Evolutionary conservation across 2,113 vertebrate genomes (phyloP).

Genomic region (Corydoras sp.): DNA sequence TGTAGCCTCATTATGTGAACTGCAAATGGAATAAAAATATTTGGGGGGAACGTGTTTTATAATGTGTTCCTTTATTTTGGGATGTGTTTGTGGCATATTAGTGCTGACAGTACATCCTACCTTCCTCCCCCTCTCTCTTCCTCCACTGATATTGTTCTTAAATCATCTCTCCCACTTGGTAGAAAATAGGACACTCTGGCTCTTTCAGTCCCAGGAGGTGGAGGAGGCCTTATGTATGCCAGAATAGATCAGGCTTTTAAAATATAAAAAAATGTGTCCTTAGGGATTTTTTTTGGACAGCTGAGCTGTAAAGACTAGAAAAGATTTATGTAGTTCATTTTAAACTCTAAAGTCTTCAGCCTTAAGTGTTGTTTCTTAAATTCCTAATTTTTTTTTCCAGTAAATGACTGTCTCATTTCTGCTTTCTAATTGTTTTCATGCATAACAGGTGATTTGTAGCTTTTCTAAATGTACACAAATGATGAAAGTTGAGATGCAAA

Average conservation of each 20-base stretch:
- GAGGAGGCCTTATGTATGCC: slow-evolving; percentile 38
- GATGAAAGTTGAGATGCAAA: no score
- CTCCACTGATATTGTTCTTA: slow-evolving; percentile 31
- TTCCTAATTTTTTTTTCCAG: no score
- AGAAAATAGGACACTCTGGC: slow-evolving; percentile 52
- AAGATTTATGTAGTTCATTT: slow-evolving; percentile 8
- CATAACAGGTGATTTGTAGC: no score
- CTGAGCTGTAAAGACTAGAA: slow-evolving; percentile 35
- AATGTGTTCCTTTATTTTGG: not conserved
- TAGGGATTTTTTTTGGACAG: slow-evolving; percentile 33
- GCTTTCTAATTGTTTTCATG: no score
- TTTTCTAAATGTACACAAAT: no score
- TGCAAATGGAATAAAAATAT: no score
- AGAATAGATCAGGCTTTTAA: slow-evolving; percentile 52
- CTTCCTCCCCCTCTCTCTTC: slow-evolving; percentile 1
- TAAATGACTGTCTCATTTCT: no score
- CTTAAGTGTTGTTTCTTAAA: no score
- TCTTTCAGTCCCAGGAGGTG: slow-evolving; percentile 44
- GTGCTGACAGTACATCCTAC: not conserved
- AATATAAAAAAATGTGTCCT: slow-evolving; percentile 31
- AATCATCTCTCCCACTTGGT: slow-evolving; percentile 23
- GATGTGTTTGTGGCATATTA: not conserved
- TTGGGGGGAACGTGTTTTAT: slow-evolving; percentile 10
- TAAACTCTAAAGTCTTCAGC: slow-evolving; percentile 2
- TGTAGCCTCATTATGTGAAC: no score